Conservation (phyloP, 2,888 invertebrate species). For the Scaptomyza parva region DNA sequence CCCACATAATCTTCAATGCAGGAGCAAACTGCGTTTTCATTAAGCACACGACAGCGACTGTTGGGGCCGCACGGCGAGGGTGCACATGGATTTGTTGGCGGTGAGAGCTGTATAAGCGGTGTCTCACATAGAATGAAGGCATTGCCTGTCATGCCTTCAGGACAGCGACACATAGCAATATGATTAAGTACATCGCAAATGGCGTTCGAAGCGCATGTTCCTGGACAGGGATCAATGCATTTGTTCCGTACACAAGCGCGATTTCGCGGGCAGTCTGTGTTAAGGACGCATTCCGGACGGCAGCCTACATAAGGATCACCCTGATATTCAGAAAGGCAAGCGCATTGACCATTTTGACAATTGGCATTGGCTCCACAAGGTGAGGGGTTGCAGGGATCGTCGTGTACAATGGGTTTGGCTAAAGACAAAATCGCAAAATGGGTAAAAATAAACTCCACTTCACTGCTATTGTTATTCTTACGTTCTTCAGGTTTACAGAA, state of each 20-base stretch:
- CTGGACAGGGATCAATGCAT: constrained; percentile 91
- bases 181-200: constrained; percentile 91
- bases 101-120: constrained; percentile 41
- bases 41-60: constrained; percentile 88
- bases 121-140: constrained; percentile 87
- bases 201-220: constrained; percentile 91
- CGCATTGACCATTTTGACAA: constrained; percentile 88
- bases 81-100: constrained; percentile 87
- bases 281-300: constrained; percentile 92
- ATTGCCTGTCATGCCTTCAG: constrained; percentile 90
- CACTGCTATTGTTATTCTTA: constrained; percentile 85
- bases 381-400: constrained; percentile 87
- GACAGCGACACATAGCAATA: constrained; percentile 91
- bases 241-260: constrained; percentile 90
- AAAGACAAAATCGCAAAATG: constrained; percentile 3
- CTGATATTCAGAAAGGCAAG: constrained; percentile 89
- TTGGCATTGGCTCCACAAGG: constrained; percentile 90
- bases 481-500: constrained; percentile 86
- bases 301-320: constrained; percentile 92
- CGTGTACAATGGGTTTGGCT: constrained; percentile 73
- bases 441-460: not conserved
- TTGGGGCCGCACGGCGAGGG: constrained; percentile 91
- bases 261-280: constrained; percentile 89
- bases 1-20: constrained; percentile 90
- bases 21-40: constrained; percentile 89